phyloP scores from a whole-genome alignment of 64 coral and sea anemone genomes.

The Pocillopora damicornis region DNA sequence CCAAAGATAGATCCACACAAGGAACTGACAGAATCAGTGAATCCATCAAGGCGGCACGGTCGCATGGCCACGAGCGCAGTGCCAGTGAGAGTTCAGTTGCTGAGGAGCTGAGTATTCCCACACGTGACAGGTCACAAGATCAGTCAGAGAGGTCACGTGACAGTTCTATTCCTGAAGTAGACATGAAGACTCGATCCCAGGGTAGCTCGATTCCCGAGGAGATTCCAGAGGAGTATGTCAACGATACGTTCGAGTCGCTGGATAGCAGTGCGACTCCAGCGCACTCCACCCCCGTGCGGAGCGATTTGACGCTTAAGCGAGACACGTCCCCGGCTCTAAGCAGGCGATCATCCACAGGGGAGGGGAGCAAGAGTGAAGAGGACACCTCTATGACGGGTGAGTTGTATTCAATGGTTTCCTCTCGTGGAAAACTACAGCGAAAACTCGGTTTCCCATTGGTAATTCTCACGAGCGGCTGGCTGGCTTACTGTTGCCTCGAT shows the following conservation, averaged over 20 bases:
- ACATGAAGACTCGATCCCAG: slow-evolving; percentile 28
- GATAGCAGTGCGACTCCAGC: slow-evolving; percentile 59
- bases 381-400: slow-evolving; percentile 83
- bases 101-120: slow-evolving; percentile 30
- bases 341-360: slow-evolving; percentile 58
- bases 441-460: no score
- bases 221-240: slow-evolving; percentile 63
- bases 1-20: slow-evolving; percentile 14
- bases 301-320: slow-evolving; percentile 6
- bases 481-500: no score
- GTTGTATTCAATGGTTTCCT: neutral
- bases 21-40: slow-evolving; percentile 7
- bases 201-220: slow-evolving; percentile 28
- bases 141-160: slow-evolving; percentile 61
- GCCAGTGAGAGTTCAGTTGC: slow-evolving; percentile 68
- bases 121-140: slow-evolving; percentile 38
- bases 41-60: neutral
- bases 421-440: no score
- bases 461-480: no score
- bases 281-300: slow-evolving; percentile 80
- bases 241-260: slow-evolving; percentile 87
- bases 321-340: slow-evolving; percentile 46
- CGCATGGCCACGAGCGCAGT: slow-evolving; percentile 35
- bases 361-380: slow-evolving; percentile 81
- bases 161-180: slow-evolving; percentile 77